These are phyloP conservation scores for Macrocentrus cingulum DNA, from an alignment of 1,140 invertebrate species.

Conservation along the genomic window DNA sequence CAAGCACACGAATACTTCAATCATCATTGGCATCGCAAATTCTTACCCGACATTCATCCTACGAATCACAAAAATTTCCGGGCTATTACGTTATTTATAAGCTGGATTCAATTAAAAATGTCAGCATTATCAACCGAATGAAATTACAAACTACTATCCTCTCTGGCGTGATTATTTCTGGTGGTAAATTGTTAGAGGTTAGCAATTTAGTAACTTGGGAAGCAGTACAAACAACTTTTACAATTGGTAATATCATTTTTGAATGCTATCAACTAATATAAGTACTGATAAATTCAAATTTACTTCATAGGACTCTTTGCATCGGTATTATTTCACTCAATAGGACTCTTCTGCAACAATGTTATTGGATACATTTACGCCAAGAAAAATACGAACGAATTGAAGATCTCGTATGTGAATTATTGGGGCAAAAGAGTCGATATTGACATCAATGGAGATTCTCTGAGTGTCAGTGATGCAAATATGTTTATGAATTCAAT, in stretches of 20 bases:
- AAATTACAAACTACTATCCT: conserved; percentile 23
- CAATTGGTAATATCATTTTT: conserved; percentile 18
- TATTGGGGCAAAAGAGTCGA: conserved; percentile 63
- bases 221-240: accelerated
- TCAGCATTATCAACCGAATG: conserved; percentile 15
- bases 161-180: background rate
- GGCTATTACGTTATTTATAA: conserved; percentile 33
- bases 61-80: conserved; percentile 25
- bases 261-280: no score
- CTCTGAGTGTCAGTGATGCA: conserved; percentile 57
- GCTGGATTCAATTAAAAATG: conserved; percentile 9
- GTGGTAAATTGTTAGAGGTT: background rate
- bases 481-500: background rate
- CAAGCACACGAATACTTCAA: conserved; percentile 4
- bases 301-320: conserved; percentile 25
- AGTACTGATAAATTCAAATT: no score
- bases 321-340: conserved; percentile 13
- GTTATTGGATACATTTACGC: conserved; percentile 63
- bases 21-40: conserved; percentile 10
- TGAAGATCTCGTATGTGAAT: conserved; percentile 62
- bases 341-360: conserved; percentile 54
- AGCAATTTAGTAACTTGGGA: background rate
- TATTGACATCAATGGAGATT: conserved; percentile 45
- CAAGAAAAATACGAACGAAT: conserved; percentile 53
- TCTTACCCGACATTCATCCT: background rate